Base-by-base conservation (phyloP, 2,888 invertebrate species). In the Sminthurides aquaticus region DNA sequence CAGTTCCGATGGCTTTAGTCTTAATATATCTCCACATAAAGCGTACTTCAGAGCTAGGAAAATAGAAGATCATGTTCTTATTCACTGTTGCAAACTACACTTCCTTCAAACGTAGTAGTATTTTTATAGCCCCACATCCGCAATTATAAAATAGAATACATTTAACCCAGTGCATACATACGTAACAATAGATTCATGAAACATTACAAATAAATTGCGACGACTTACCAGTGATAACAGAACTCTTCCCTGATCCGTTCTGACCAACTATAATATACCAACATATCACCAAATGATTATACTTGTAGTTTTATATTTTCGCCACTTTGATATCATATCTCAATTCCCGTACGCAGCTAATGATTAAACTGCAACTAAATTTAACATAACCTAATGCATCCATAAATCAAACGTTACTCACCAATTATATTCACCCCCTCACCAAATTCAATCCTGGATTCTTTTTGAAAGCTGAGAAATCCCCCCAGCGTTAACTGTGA, bases 161-260 rank as follows among this genome's bases (percentile, higher is more conserved):
- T n/a, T n/a, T n/a, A n/a, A n/a, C n/a, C n/a, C n/a, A n/a, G n/a
- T n/a, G n/a, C n/a, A n/a, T n/a, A n/a, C n/a, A n/a, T n/a, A n/a
- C n/a, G n/a, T n/a, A n/a, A n/a, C n/a, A n/a, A n/a, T n/a, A n/a
- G n/a, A n/a, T n/a, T n/a, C n/a, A n/a, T n/a, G n/a, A n/a, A n/a
- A n/a, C n/a, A n/a, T n/a, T n/a, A n/a, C n/a, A n/a, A n/a, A n/a
- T n/a, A n/a, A n/a, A n/a, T n/a, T n/a, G n/a, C n/a, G n/a, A n/a
- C n/a, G n/a, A 34, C 52, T 52, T 52, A 52, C 52, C 52, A 20
- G 8, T 20, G 20, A 52, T 20, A 20, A 52, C 20, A 5, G 52
- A 52, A 52, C 52, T 52, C 20, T 52, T 52, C 22, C 52, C 52
- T 15, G 52, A 15, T 52, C 52, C 52, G 20, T 52, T 52, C 52